phyloP scores from a whole-genome alignment of 2,888 invertebrate species.

The Abrostola triplasia region DNA sequence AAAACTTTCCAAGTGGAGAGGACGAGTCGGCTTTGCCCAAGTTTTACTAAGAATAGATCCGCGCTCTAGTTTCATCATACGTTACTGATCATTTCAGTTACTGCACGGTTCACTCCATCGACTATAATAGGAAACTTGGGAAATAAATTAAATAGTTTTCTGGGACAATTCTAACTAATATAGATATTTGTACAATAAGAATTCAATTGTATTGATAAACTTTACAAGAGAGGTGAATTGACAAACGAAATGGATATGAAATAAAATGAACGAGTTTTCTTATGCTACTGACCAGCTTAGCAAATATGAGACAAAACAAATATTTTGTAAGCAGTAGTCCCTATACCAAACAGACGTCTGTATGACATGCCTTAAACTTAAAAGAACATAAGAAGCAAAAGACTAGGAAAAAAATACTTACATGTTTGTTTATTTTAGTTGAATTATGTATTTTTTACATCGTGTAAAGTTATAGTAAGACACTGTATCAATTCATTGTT shows the following conservation, averaged over 20 bases:
- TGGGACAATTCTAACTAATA: slow-evolving; percentile 7
- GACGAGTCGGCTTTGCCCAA: slow-evolving; percentile 73
- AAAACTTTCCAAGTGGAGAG: slow-evolving; percentile 77
- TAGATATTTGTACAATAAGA: not conserved
- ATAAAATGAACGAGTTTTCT: no score
- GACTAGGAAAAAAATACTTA: no score
- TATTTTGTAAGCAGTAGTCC: no score
- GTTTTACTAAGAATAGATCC: slow-evolving; percentile 69
- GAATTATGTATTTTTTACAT: not conserved
- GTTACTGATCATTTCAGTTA: slow-evolving; percentile 45
- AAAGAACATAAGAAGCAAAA: no score
- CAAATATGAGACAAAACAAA: no score
- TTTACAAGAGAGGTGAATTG: slow-evolving; percentile 1
- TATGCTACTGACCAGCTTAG: not conserved
- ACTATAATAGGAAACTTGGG: slow-evolving; percentile 25
- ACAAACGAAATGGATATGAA: not conserved
- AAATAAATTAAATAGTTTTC: slow-evolving; percentile 23
- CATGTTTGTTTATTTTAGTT: not conserved
- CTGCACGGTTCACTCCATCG: slow-evolving; percentile 24
- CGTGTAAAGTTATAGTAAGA: not conserved
- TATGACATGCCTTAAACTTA: no score
- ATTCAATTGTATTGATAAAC: slow-evolving; percentile 10
- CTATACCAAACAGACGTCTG: no score
- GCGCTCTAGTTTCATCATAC: slow-evolving; percentile 60
- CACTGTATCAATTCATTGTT: no score